Base-by-base conservation (phyloP, 1,140 invertebrate genomes). In the Aporrectodea caliginosa region DNA sequence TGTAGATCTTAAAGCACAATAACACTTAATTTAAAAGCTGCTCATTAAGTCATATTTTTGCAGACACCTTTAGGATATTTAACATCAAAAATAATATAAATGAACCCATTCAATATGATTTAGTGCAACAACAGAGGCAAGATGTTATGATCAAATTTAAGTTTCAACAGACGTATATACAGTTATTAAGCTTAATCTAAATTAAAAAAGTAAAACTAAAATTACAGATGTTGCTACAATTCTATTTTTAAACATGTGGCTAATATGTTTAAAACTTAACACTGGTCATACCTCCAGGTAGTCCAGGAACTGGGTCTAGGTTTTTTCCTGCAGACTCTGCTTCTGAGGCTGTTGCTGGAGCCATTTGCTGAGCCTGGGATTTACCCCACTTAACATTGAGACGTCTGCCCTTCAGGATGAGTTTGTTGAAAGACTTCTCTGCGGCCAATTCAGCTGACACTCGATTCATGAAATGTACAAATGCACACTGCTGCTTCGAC, bases 311-410 rank as follows among this genome's bases (percentile, higher is more conserved):
- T 1, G 94, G 94, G 85, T 96, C 94, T 68, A 95, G 88, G 0
- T 90, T 88, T 77, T 91, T 84, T 76, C 79, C 85, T 68, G 6
- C 43, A 6, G 22, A 58, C 22, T 82, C 83, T 31, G 83, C 89
- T 74, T 82, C 83, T 14, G 79, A 84, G 43, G 85, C 87, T 71
- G 84, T 82, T 77, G 84, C 87, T 80, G 81, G 79, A 22, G 83
- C 80, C 69, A 82, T 82, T 69, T 80, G 85, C 85, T 82, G 83
- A 71, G 83, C 85, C 80, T 84, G 86, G 69, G 86, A 85, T 78
- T 85, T 83, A 2, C 98, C 97, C 98, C 98, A 99, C 85, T 98
- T 97, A 43, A 99, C 97, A 12, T 94, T 96, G 0, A 98, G 90
- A 78, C 96, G 91, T 74, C 85, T 82, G 16, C 87, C 89, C 75